phyloP scores from a whole-genome alignment of 1,140 invertebrate species.

The Maconellicoccus hirsutus region DNA sequence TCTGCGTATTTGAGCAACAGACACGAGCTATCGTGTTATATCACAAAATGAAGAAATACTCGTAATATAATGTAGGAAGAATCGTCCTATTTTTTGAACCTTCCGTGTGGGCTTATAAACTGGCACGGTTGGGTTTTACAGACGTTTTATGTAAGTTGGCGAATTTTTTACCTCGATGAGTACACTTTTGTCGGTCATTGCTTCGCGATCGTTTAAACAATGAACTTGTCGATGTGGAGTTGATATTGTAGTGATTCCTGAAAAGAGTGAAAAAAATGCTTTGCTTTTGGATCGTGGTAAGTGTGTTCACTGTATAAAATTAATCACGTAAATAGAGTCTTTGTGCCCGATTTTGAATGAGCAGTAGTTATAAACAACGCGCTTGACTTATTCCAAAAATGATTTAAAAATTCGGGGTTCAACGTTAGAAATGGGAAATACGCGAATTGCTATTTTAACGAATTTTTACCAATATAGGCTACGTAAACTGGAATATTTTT shows the following conservation, averaged over 20 bases:
- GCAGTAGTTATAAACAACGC: too few species aligned
- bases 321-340: too few species aligned
- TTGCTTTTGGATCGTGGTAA: neutral
- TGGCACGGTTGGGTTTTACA: neutral
- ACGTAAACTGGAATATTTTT: too few species aligned
- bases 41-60: neutral
- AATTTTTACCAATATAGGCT: too few species aligned
- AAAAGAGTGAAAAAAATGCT: neutral
- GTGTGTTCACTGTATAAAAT: too few species aligned
- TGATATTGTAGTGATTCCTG: neutral
- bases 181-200: neutral
- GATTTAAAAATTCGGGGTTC: too few species aligned
- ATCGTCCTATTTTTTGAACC: neutral
- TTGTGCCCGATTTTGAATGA: too few species aligned
- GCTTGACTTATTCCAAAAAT: too few species aligned
- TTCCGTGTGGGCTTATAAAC: neutral
- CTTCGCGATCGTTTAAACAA: neutral
- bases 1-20: too few species aligned
- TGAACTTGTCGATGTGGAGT: neutral
- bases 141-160: neutral
- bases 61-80: neutral
- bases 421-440: too few species aligned
- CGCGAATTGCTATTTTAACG: too few species aligned
- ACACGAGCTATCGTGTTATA: neutral
- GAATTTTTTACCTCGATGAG: neutral